Percentiles rank a stretch among this genome's conserved stretches.
Evolutionary conservation across 2,888 invertebrate species (phyloP).

Genomic region (Ornithoptera alexandrae): DNA sequence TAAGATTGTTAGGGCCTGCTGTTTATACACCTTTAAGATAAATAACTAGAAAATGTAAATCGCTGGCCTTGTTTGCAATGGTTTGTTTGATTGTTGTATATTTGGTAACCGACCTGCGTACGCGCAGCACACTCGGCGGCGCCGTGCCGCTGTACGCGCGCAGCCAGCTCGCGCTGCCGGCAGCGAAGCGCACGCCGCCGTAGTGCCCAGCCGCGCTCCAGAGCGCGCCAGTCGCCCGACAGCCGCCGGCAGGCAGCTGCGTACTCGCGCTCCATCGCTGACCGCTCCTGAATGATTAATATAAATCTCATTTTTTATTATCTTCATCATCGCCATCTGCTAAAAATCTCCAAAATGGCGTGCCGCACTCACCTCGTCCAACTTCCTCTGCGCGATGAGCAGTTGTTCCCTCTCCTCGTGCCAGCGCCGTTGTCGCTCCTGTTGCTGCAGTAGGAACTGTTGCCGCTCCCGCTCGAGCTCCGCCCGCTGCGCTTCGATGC

Average conservation of each 20-base stretch:
- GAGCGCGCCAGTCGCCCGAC: slow-evolving; percentile 78
- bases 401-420: slow-evolving; percentile 80
- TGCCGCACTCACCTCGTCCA: slow-evolving; percentile 75
- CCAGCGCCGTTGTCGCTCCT: slow-evolving; percentile 62
- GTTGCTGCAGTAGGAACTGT: slow-evolving; percentile 80
- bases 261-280: slow-evolving; percentile 83
- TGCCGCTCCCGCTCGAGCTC: slow-evolving; percentile 81
- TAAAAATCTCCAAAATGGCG: too few relatives aligned
- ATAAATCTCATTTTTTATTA: neutral
- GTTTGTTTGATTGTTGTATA: too few relatives aligned
- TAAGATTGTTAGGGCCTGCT: too few relatives aligned
- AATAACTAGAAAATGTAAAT: too few relatives aligned
- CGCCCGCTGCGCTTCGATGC: slow-evolving; percentile 82
- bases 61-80: too few relatives aligned
- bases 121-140: slow-evolving; percentile 72
- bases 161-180: slow-evolving; percentile 78
- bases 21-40: too few relatives aligned
- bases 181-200: slow-evolving; percentile 80
- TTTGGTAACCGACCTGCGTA: slow-evolving; percentile 40
- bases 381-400: slow-evolving; percentile 84
- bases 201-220: slow-evolving; percentile 81
- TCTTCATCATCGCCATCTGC: too few relatives aligned
- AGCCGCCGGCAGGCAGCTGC: slow-evolving; percentile 81
- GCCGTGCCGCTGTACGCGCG: slow-evolving; percentile 71
- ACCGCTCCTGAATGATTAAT: slow-evolving; percentile 66